These are phyloP conservation scores for Sebastiscus tertius DNA, from an alignment of 2,797 vertebrate genomes.

Conservation along the genomic window DNA sequence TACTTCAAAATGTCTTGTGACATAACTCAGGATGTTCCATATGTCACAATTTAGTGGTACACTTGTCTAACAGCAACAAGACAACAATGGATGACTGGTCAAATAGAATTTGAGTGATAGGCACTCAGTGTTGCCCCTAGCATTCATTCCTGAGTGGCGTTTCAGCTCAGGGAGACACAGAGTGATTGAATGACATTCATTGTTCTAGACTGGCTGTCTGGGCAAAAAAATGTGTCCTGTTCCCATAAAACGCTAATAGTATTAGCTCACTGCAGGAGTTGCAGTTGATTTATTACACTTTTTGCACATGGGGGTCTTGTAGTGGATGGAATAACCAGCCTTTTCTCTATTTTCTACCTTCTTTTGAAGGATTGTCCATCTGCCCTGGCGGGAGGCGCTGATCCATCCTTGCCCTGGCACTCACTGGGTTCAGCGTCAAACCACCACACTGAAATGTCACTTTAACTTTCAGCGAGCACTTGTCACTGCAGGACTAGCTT, in stretches of 20 bases:
- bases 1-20: background rate
- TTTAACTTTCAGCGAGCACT: conserved; percentile 64
- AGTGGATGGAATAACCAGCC: conserved; percentile 28
- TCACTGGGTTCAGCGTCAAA: conserved; percentile 63
- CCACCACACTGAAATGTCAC: conserved; percentile 76
- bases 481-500: conserved; percentile 62
- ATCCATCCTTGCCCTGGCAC: conserved; percentile 61
- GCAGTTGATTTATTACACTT: conserved; percentile 45
- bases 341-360: conserved; percentile 38
- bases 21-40: conserved; percentile 9
- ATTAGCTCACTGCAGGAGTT: conserved; percentile 43
- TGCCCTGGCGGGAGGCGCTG: conserved; percentile 56
- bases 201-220: conserved; percentile 39
- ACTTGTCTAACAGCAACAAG: conserved; percentile 36
- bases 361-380: conserved; percentile 54
- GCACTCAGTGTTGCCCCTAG: conserved; percentile 16
- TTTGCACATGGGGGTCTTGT: conserved; percentile 32
- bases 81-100: conserved; percentile 37
- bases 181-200: conserved; percentile 58
- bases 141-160: conserved; percentile 34
- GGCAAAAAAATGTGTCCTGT: conserved; percentile 27
- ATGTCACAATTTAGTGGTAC: conserved; percentile 34
- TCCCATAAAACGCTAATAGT: conserved; percentile 49
- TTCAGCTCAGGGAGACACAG: conserved; percentile 33
- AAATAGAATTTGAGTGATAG: conserved; percentile 49